phyloP scores from a whole-genome alignment of 2,888 invertebrate genomes.

The Acholoe squamosa region DNA sequence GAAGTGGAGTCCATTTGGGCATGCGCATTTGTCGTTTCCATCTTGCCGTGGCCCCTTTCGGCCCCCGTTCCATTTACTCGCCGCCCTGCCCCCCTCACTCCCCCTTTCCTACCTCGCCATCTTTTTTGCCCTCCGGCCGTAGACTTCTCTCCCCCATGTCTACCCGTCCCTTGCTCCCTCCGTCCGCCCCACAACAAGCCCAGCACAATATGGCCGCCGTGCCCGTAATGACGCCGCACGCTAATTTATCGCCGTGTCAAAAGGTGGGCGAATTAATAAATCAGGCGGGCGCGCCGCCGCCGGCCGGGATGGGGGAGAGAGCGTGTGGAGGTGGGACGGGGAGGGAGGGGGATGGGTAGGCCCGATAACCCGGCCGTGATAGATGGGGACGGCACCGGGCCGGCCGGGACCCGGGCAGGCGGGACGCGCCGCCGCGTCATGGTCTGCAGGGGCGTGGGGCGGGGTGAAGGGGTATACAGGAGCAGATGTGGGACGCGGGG shows the following conservation, averaged over 20 bases:
- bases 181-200: neutral
- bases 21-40: constrained; percentile 60
- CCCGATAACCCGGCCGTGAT: constrained; percentile 49
- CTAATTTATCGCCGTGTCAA: constrained; percentile 63
- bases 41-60: constrained; percentile 50
- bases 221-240: constrained; percentile 49
- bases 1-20: constrained; percentile 62
- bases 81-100: neutral
- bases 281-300: neutral
- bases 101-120: neutral
- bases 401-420: neutral
- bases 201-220: constrained; percentile 32
- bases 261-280: constrained; percentile 61
- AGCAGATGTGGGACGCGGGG: neutral
- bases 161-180: neutral
- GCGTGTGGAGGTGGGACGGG: neutral
- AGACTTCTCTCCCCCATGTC: neutral
- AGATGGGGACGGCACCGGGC: constrained; percentile 2
- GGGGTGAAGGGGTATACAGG: neutral
- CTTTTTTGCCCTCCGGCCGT: neutral
- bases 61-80: constrained; percentile 35
- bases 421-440: neutral
- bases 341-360: neutral
- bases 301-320: neutral
- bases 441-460: neutral